Evolutionary conservation across 1,140 invertebrate genomes (phyloP).

Genomic region (Drosophila melanogaster): Release_6_plus_ISO1_MT NT_037436.4:1811501-1812000

Average conservation of each 20-base stretch:
- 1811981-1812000: constrained; percentile 59
- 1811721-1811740: constrained; percentile 59
- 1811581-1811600: constrained; percentile 16
- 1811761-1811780: constrained; percentile 20
- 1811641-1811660: not conserved
- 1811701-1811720: constrained; percentile 61
- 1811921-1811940: constrained; percentile 72
- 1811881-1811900: constrained; percentile 17
- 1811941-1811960: constrained; percentile 78
- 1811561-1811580: constrained; percentile 31
- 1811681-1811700: constrained; percentile 40
- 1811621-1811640: constrained; percentile 22
- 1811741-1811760: constrained; percentile 16
- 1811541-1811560: constrained; percentile 22
- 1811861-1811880: constrained; percentile 56
- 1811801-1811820: constrained; percentile 46
- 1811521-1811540: constrained; percentile 30
- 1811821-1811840: constrained; percentile 73
- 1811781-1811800: constrained; percentile 65
- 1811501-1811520: constrained; percentile 10
- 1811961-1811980: constrained; percentile 68
- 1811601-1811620: constrained; percentile 23
- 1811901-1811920: constrained; percentile 70
- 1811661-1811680: constrained; percentile 10
- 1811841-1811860: constrained; percentile 67